These are phyloP conservation scores for Tanypteryx hageni DNA, from an alignment of 2,888 invertebrate genomes.

Conservation along the genomic window DNA sequence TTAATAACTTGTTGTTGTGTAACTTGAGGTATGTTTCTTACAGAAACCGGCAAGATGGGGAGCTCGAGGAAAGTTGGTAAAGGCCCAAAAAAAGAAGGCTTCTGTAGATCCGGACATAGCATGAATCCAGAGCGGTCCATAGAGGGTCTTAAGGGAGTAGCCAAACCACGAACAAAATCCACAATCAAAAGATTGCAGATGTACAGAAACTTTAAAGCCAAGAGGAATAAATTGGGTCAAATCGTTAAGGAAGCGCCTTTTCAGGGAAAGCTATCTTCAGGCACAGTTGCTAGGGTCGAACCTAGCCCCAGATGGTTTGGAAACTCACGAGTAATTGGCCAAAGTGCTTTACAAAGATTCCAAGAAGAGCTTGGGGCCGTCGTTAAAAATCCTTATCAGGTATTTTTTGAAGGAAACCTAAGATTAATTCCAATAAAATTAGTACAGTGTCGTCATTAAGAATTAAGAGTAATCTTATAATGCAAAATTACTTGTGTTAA, in stretches of 20 bases:
- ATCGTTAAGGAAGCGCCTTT: constrained; percentile 97
- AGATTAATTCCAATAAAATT: too few species aligned
- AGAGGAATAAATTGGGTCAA: constrained; percentile 90
- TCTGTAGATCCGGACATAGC: constrained; percentile 92
- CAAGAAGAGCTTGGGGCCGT: constrained; percentile 97
- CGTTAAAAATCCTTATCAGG: constrained; percentile 95
- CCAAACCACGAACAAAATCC: constrained; percentile 89
- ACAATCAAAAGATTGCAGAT: constrained; percentile 98
- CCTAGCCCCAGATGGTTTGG: constrained; percentile 99
- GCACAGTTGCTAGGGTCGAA: constrained; percentile 95
- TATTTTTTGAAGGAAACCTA: not conserved
- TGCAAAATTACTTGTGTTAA: too few species aligned
- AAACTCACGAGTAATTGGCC: constrained; percentile 97
- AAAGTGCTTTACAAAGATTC: constrained; percentile 91
- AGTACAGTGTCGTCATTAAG: too few species aligned
- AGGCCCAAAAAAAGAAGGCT: constrained; percentile 88
- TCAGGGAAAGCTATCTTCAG: constrained; percentile 92
- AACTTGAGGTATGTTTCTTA: too few species aligned
- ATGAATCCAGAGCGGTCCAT: constrained; percentile 94
- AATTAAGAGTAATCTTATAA: too few species aligned
- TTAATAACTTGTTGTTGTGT: too few species aligned
- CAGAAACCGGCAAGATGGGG: constrained; percentile 79
- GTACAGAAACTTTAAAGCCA: constrained; percentile 98
- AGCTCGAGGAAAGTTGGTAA: constrained; percentile 85
- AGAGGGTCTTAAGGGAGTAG: constrained; percentile 89